Base-by-base conservation (phyloP, 2,888 invertebrate genomes). In the Plagodis dolabraria region DNA sequence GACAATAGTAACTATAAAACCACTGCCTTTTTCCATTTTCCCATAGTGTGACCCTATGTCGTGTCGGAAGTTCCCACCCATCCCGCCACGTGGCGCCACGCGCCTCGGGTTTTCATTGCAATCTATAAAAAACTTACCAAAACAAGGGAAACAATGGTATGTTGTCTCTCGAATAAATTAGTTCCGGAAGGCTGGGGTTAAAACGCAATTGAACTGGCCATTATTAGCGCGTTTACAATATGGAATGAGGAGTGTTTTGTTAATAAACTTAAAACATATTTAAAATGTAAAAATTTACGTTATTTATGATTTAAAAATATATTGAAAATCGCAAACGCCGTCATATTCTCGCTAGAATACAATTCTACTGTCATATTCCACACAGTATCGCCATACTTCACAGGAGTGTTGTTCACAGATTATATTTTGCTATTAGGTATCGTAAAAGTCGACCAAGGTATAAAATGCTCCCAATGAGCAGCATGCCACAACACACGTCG, bases 131-230 rank as follows among this genome's bases (percentile, higher is more conserved):
- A 65, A 59, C 62, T 53, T 83, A 84, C 83, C 81, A 82, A 82
- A 87, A 86, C 83, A 88, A 87, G 79, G 77, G 80, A 84, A 84
- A 92, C 86, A 91, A 86, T 81, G 70, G 82, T 73, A 74, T 86
- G 85, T 86, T 85, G 82, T 79, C 83, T 87, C 85, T 86, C 79
- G 82, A 85, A 85, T 86, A 92, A 89, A 90, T 89, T 90, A 86
- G 85, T 85, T 80, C 73, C 83, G 80, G 76, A 73, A 75, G 69
- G 79, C 75, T 75, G 77, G 88, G 92, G 92, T 89, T 89, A 89
- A 91, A 89, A 79, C 72, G 85, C 85, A 84, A 90, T 91, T 92
- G 90, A 91, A 89, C 90, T 80, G 77, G 74, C 86, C 86, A 88
- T 90, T 90, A 89, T 76, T 83, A 76, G 81, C 77, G 78, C 77